phyloP scores from a whole-genome alignment of 2,797 vertebrate species.

The Falco columbarius region DNA sequence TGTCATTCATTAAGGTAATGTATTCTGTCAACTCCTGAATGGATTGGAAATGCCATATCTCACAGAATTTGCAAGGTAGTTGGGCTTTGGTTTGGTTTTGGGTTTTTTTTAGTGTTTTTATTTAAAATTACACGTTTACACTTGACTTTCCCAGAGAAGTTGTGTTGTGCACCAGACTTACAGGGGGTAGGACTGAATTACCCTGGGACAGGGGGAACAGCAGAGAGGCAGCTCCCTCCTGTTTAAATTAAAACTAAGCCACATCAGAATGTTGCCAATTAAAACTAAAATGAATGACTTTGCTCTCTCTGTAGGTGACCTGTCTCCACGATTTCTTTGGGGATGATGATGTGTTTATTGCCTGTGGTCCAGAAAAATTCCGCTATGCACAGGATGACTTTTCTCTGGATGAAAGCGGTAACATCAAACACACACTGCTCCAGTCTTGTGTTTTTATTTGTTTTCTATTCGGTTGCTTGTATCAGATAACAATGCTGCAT shows the following conservation, averaged over 20 bases:
- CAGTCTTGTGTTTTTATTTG: neutral
- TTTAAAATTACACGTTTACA: neutral
- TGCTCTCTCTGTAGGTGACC: conserved; percentile 85
- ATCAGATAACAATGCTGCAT: neutral
- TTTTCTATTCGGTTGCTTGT: neutral
- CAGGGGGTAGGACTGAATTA: accelerated
- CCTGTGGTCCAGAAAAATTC: conserved; percentile 98
- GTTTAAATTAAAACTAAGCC: neutral
- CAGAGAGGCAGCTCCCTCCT: neutral
- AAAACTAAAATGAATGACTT: conserved; percentile 33
- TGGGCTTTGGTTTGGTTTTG: neutral
- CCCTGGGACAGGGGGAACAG: neutral
- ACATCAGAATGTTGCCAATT: neutral
- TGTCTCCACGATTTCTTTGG: conserved; percentile 99
- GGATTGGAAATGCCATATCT: neutral
- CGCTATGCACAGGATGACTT: conserved; percentile 99
- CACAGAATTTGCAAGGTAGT: neutral
- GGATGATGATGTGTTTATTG: conserved; percentile 96
- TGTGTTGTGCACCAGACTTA: neutral
- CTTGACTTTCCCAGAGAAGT: neutral
- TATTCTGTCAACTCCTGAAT: neutral
- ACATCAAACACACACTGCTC: neutral
- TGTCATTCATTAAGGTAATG: neutral
- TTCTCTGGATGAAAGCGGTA: conserved; percentile 97
- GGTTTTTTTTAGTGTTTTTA: accelerated